These are phyloP conservation scores for Labia minor DNA, from an alignment of 2,888 invertebrate species.

Conservation along the genomic window DNA sequence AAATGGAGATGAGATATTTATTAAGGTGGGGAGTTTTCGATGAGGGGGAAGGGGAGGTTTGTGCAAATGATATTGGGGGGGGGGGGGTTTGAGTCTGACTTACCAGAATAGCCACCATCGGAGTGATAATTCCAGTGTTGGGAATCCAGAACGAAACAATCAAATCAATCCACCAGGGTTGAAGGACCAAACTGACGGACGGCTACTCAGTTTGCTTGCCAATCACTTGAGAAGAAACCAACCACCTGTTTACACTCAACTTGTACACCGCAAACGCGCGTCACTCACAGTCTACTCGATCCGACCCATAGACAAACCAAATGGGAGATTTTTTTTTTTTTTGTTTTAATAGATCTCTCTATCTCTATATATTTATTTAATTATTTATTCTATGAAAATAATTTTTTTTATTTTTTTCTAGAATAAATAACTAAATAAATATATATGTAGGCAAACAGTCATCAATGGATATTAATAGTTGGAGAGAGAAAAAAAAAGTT, in stretches of 20 bases:
- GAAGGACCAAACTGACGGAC: too few relatives aligned
- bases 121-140: slow-evolving; percentile 13
- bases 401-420: neutral
- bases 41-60: too few relatives aligned
- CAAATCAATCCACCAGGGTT: neutral
- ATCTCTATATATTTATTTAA: slow-evolving; percentile 2
- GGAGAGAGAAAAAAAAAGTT: too few relatives aligned
- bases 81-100: too few relatives aligned
- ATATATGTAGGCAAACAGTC: neutral
- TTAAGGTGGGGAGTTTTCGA: too few relatives aligned
- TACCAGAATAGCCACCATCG: slow-evolving; percentile 7
- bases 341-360: too few relatives aligned
- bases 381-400: neutral
- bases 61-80: too few relatives aligned
- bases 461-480: too few relatives aligned
- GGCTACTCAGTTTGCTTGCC: neutral
- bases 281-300: neutral
- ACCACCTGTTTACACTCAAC: slow-evolving; percentile 2
- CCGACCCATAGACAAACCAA: too few relatives aligned
- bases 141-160: slow-evolving; percentile 7
- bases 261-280: neutral
- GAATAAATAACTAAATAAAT: slow-evolving; percentile 2
- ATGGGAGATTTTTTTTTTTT: too few relatives aligned
- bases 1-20: too few relatives aligned
- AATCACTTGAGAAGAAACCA: neutral